Evolutionary conservation across 2,888 invertebrate species (phyloP), one percentile per base, ranked within the genome.

Genomic region (Galerucella nymphaeae): DNA sequence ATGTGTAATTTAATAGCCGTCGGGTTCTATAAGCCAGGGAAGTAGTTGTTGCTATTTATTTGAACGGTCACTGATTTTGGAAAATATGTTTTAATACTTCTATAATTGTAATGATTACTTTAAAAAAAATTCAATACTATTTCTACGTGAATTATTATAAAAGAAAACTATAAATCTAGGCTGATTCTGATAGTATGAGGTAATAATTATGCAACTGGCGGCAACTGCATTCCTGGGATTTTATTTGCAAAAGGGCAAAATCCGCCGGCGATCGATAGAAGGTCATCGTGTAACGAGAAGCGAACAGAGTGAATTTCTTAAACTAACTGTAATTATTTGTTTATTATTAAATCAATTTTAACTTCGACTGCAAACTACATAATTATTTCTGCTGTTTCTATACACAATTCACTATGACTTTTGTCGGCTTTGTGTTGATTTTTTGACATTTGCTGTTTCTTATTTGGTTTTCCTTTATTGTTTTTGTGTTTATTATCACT

Each of bases 181-280:
- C 73, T 70, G 76, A 58, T 58, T 58, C 58, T 58, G 58, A 58
- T 58, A 58, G 75, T 79, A 75, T 78, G 77, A 78, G 73, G 79
- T 75, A 78, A 79, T 78, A 78, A 79, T 79, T 79, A 79, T 78
- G 77, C 78, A 79, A 78, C 78, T 75, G 78, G 77, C 78, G 78
- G 78, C 77, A 79, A 79, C 78, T 75, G 77, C 79, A 79, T 79
- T 79, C 79, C 78, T 70, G 9, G 69, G 75, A 75, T 78, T 79
- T 78, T 77, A 74, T 76, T 75, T 63, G 74, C 74, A 79, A 79
- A 68, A 78, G 78, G 78, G 79, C 79, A 79, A 79, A 79, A 78
- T 78, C 78, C 79, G 58, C 58, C 58, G 58, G 23, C 23, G 79
- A 71, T 75, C 74, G 70, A 61, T 68, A 55, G 76, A 77, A 77